Conservation (phyloP, 2,888 invertebrate genomes). For the Sturmia bella region DNA sequence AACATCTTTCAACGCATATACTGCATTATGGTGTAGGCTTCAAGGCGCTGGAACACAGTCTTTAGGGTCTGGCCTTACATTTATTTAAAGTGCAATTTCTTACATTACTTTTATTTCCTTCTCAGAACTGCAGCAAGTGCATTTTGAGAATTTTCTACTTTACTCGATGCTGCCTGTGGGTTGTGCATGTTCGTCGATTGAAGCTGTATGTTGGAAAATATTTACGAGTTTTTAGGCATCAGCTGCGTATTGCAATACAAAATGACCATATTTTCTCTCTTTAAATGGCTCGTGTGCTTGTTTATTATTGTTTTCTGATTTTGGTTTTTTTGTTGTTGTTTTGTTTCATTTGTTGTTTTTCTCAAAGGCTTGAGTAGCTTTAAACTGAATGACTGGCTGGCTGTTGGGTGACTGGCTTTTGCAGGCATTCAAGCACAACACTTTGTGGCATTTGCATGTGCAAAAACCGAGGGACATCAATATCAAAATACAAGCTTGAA, state of each 20-base stretch:
- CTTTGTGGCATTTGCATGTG: conserved; percentile 70
- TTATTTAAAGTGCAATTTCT: no score
- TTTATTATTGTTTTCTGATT: conserved; percentile 28
- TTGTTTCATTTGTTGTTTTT: not conserved
- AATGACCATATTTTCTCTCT: conserved; percentile 68
- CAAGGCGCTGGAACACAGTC: no score
- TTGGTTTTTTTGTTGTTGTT: conserved; percentile 6
- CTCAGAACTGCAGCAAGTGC: no score
- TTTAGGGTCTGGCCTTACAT: no score
- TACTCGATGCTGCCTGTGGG: conserved; percentile 26
- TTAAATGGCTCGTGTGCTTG: conserved; percentile 62
- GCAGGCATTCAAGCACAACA: conserved; percentile 69
- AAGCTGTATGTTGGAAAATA: conserved; percentile 55
- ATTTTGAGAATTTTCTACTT: not conserved
- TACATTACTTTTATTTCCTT: no score
- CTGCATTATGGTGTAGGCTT: no score
- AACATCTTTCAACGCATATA: no score
- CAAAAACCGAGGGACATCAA: conserved; percentile 65
- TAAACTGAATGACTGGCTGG: conserved; percentile 55
- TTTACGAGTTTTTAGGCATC: conserved; percentile 71
- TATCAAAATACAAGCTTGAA: conserved; percentile 35
- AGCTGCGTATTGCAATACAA: conserved; percentile 70
- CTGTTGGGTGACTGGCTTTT: conserved; percentile 64
- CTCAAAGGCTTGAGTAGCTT: conserved; percentile 57
- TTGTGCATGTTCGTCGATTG: conserved; percentile 8